Evolutionary conservation across 2,113 vertebrate species (phyloP).

Genomic region (Psilopsiagon aurifrons): DNA sequence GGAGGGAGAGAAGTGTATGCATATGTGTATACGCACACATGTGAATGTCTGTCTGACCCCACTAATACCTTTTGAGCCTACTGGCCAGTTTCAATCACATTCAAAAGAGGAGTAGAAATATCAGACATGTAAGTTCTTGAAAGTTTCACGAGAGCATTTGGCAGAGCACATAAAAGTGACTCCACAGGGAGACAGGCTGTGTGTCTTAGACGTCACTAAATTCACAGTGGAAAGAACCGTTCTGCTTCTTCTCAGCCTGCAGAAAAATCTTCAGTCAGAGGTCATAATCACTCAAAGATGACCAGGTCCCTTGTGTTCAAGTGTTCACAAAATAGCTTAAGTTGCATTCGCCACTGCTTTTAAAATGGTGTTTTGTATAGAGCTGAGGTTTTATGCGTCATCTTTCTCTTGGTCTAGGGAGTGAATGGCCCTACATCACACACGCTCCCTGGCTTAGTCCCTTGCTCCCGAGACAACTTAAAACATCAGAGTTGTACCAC

Average conservation of each 20-base stretch:
- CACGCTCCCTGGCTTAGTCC: background rate
- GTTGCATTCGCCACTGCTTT: background rate
- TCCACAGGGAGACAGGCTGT: background rate
- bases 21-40: accelerated
- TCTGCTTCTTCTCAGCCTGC: constrained; percentile 14
- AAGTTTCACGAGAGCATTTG: constrained; percentile 10
- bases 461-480: background rate
- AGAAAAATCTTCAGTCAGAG: constrained; percentile 33
- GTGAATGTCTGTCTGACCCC: background rate
- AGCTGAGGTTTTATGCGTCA: background rate
- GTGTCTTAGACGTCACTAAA: constrained; percentile 14
- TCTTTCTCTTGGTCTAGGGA: background rate
- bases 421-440: background rate
- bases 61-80: background rate
- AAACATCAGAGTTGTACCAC: background rate
- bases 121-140: background rate
- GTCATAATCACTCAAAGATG: background rate
- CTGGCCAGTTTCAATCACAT: background rate
- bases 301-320: background rate
- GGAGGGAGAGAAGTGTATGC: background rate
- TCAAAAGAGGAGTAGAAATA: background rate
- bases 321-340: background rate
- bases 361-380: background rate
- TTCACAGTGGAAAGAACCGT: background rate
- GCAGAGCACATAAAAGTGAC: background rate